phyloP scores from a whole-genome alignment of 2,888 invertebrate genomes.

The Diarsia dahlii region DNA sequence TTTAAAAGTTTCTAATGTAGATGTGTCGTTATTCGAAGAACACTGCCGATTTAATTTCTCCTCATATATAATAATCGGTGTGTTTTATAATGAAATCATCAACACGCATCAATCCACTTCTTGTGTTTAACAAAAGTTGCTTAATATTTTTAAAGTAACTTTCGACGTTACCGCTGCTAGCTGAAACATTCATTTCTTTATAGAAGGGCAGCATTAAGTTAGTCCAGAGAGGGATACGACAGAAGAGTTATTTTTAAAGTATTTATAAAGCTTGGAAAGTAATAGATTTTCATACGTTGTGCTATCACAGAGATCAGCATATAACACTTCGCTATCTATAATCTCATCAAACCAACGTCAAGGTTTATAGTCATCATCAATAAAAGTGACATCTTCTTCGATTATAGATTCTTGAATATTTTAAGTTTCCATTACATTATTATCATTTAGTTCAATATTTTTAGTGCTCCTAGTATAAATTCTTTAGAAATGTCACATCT shows the following conservation, averaged over 20 bases:
- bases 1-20: background rate
- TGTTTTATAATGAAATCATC: slow-evolving; percentile 3
- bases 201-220: background rate
- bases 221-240: background rate
- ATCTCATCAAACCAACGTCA: background rate
- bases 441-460: background rate
- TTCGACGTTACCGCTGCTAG: background rate
- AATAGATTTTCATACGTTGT: background rate
- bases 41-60: background rate
- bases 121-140: background rate
- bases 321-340: slow-evolving; percentile 1
- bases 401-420: background rate
- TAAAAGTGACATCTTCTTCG: background rate
- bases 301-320: background rate
- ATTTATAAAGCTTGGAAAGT: background rate
- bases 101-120: slow-evolving; percentile 3
- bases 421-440: background rate
- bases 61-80: slow-evolving; percentile 2
- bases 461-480: slow-evolving; percentile 1
- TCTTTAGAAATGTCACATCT: slow-evolving; percentile 2
- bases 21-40: background rate
- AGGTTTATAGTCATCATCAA: background rate
- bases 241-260: background rate
- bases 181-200: background rate
- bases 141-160: slow-evolving; percentile 2